Conservation (phyloP, 2,797 vertebrate genomes). For the Sebastes cheni region DNA sequence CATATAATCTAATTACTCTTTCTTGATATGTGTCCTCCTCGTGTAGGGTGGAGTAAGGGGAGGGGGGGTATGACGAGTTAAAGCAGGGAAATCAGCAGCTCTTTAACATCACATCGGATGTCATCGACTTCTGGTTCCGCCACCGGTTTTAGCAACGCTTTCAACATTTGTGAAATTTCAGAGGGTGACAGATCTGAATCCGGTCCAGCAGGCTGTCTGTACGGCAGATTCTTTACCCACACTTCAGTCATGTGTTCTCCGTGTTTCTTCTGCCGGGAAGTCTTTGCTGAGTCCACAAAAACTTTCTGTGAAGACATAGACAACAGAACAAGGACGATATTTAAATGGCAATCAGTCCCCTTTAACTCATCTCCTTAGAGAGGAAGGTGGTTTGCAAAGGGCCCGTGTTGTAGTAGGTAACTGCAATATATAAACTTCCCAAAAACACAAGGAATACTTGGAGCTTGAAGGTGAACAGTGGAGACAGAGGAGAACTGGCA, state of each 20-base stretch:
- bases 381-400: neutral
- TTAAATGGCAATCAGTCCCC: neutral
- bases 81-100: neutral
- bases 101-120: neutral
- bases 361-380: neutral
- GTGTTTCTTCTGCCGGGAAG: neutral
- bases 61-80: neutral
- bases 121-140: neutral
- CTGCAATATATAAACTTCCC: neutral
- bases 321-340: no score
- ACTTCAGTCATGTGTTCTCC: neutral
- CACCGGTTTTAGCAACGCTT: neutral
- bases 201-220: neutral
- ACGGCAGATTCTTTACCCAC: neutral
- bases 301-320: neutral
- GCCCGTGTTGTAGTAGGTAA: neutral
- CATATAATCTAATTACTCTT: no score
- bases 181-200: neutral
- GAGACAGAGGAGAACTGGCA: neutral
- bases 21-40: rapidly evolving
- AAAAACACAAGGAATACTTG: neutral
- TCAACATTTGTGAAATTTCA: constrained; percentile 2
- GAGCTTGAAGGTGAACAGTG: neutral
- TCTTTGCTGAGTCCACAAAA: neutral
- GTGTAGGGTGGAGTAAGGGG: neutral